Conservation (phyloP, 2,113 vertebrate genomes). For the Megalops atlanticus region DNA sequence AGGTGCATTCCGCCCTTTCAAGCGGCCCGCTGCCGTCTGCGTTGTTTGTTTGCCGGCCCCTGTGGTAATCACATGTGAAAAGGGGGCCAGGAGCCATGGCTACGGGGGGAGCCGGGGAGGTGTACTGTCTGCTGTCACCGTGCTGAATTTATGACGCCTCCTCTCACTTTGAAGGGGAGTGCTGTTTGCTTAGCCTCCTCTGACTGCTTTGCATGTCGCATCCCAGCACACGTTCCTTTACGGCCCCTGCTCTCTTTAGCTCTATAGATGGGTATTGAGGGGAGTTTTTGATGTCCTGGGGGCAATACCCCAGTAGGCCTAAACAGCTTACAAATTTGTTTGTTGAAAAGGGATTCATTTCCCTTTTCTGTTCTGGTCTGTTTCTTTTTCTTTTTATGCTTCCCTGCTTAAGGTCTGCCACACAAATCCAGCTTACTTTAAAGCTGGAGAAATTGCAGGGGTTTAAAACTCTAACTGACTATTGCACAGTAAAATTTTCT, state of each 20-base stretch:
- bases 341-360: background rate
- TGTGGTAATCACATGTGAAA: conserved; percentile 31
- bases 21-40: conserved; percentile 22
- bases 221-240: conserved; percentile 33
- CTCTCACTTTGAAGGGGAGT: conserved; percentile 51
- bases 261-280: background rate
- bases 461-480: background rate
- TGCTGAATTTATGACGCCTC: conserved; percentile 52
- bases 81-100: conserved; percentile 39
- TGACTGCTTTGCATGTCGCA: conserved; percentile 42
- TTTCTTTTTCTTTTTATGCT: background rate
- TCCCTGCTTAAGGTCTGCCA: conserved; percentile 8
- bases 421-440: conserved; percentile 1
- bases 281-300: background rate
- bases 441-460: too few species aligned
- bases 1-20: conserved; percentile 18
- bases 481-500: too few species aligned
- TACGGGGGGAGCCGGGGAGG: conserved; percentile 47
- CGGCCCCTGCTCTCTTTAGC: background rate
- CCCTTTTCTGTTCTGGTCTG: background rate
- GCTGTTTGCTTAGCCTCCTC: conserved; percentile 52
- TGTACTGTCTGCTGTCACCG: conserved; percentile 51
- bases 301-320: background rate
- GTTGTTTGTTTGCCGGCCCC: conserved; percentile 34
- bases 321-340: background rate